phyloP scores from a whole-genome alignment of 2,888 invertebrate species.

The Drosophila koepferae region DNA sequence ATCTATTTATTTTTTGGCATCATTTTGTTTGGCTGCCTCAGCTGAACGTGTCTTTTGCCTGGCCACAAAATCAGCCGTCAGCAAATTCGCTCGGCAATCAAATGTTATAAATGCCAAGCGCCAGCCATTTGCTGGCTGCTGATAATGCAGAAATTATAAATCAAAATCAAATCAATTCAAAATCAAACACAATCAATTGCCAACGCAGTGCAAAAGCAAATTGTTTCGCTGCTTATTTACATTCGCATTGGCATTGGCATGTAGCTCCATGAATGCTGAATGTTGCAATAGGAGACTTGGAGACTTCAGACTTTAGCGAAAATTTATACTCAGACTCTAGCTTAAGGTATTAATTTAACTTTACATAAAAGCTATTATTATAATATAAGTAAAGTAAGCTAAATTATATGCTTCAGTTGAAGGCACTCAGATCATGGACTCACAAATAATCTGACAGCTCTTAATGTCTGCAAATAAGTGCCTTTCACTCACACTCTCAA shows the following conservation, averaged over 20 bases:
- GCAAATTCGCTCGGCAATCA: conserved; percentile 18
- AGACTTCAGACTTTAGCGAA: no score
- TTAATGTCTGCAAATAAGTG: no score
- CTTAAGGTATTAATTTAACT: no score
- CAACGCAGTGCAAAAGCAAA: neutral
- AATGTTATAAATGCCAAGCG: conserved; percentile 24
- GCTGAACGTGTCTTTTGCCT: conserved; percentile 10
- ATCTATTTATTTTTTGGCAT: conserved; percentile 15
- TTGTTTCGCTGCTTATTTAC: neutral
- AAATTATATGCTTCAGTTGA: no score
- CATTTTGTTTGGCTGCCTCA: conserved; percentile 33
- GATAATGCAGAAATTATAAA: conserved; percentile 30
- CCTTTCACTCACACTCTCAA: no score
- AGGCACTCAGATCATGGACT: no score
- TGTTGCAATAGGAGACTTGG: neutral
- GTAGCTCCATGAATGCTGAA: neutral
- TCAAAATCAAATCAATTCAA: conserved; percentile 21
- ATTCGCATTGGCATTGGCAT: neutral
- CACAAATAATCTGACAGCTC: no score
- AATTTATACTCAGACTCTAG: no score
- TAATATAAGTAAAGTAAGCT: no score
- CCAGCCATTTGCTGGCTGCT: conserved; percentile 16
- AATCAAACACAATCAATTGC: conserved; percentile 12
- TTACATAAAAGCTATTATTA: no score
- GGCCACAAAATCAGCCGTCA: conserved; percentile 35